Evolutionary conservation across 1,140 invertebrate genomes (phyloP).

Genomic region (Drosophila saltans): DNA sequence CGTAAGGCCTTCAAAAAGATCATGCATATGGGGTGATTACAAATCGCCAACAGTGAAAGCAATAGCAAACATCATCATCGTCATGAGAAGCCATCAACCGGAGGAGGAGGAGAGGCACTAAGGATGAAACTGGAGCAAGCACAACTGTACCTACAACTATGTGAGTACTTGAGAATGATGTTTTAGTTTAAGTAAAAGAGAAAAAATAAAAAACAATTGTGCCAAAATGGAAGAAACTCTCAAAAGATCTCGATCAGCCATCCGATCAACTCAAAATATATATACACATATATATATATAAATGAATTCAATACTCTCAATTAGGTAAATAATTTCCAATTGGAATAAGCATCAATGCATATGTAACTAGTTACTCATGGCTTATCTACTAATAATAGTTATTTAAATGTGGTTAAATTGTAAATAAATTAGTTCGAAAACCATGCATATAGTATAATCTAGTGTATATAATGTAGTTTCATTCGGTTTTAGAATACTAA

Average conservation of each 20-base stretch:
- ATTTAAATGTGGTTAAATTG: neutral
- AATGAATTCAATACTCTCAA: neutral
- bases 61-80: conserved; percentile 20
- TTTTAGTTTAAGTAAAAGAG: conserved; percentile 7
- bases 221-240: conserved; percentile 2
- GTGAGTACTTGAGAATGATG: conserved; percentile 7
- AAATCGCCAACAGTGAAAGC: conserved; percentile 4
- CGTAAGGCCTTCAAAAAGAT: conserved; percentile 99
- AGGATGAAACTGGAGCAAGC: neutral
- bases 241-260: neutral
- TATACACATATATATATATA: too few relatives aligned
- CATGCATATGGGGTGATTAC: conserved; percentile 86
- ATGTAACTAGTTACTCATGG: neutral
- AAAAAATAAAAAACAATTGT: neutral
- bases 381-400: neutral
- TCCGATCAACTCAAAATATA: neutral
- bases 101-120: neutral
- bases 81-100: neutral
- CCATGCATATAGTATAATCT: neutral
- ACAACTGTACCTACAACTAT: conserved; percentile 8
- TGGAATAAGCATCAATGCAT: neutral
- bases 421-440: neutral
- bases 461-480: conserved; percentile 6
- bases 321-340: conserved; percentile 3
- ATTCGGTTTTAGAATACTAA: conserved; percentile 2